phyloP scores from a whole-genome alignment of 2,797 vertebrate species.

The Accipiter badius region DNA sequence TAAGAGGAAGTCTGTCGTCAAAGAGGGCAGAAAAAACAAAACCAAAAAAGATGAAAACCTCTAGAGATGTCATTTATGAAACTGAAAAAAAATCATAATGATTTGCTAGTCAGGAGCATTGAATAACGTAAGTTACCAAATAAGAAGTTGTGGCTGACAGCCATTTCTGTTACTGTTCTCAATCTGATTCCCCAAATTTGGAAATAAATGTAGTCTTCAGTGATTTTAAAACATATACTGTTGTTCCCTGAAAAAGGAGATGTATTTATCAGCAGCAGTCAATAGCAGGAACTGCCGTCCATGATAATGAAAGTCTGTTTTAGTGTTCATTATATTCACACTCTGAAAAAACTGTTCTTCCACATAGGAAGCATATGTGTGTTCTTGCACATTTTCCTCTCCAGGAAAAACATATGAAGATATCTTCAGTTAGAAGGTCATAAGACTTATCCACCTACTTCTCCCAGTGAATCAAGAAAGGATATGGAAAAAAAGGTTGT shows the following conservation, averaged over 20 bases:
- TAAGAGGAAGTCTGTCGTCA: neutral
- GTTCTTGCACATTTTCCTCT: neutral
- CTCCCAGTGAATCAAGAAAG: neutral
- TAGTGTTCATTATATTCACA: neutral
- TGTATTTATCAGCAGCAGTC: neutral
- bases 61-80: neutral
- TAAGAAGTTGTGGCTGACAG: neutral
- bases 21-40: neutral
- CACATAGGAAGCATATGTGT: neutral
- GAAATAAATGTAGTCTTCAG: neutral
- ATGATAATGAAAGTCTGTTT: neutral
- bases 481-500: neutral
- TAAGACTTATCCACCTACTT: neutral
- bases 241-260: neutral
- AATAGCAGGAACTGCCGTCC: neutral
- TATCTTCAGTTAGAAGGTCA: neutral
- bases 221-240: neutral
- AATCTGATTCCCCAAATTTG: neutral
- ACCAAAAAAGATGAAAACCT: neutral
- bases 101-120: neutral
- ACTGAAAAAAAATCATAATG: neutral
- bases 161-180: neutral
- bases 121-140: neutral
- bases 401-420: neutral
- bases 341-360: neutral